Evolutionary conservation across 1,140 invertebrate genomes (phyloP).

Genomic region (Megalopta genalis): DNA sequence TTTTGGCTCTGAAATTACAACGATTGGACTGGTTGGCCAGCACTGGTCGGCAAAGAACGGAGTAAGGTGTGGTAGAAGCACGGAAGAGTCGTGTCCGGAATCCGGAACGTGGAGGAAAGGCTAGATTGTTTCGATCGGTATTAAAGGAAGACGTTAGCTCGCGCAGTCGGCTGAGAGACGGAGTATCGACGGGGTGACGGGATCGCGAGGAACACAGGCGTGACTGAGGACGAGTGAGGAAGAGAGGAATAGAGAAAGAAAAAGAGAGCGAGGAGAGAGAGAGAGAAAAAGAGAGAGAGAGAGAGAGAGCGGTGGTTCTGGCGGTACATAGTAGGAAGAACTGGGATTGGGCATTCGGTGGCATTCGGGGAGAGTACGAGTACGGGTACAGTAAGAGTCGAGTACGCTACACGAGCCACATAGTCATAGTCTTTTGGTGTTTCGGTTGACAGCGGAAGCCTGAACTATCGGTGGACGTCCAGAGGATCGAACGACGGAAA

Average conservation of each 20-base stretch:
- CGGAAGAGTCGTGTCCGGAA: background rate
- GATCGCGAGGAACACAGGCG: no score
- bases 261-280: background rate
- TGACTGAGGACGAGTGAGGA: no score
- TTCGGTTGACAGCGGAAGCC: background rate
- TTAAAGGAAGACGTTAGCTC: conserved; percentile 16
- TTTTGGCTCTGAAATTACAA: no score
- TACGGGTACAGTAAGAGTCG: background rate
- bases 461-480: background rate
- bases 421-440: background rate
- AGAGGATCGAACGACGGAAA: conserved; percentile 17
- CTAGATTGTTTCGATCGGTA: conserved; percentile 39
- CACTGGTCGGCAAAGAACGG: background rate
- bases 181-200: background rate
- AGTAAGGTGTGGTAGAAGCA: background rate
- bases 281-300: background rate
- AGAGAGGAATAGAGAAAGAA: background rate
- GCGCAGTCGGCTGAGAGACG: conserved; percentile 1
- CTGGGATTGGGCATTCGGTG: no score
- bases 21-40: background rate
- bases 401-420: no score
- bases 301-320: background rate
- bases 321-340: background rate
- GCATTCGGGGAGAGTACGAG: no score
- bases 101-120: background rate